These are phyloP conservation scores for Melanotaenia duboulayi DNA, from an alignment of 2,113 vertebrate species.

Conservation along the genomic window DNA sequence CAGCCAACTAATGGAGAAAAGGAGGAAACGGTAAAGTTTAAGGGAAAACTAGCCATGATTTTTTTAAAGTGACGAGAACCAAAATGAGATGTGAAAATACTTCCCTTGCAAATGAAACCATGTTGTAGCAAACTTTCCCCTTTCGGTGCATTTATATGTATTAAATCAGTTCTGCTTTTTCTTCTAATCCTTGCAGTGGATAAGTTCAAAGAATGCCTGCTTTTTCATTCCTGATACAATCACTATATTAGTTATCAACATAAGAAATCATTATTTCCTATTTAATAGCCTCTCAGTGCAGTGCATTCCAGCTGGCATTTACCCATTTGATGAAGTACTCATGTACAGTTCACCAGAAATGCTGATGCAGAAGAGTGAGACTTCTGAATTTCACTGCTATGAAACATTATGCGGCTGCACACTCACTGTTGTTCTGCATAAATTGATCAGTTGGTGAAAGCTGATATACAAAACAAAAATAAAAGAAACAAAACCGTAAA, in stretches of 20 bases:
- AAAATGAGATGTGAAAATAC: not conserved
- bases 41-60: not conserved
- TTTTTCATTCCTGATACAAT: too few relatives aligned
- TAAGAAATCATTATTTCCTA: not conserved
- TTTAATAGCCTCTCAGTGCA: not conserved
- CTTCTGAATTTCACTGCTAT: not conserved
- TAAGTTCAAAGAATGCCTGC: too few relatives aligned
- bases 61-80: not conserved
- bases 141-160: too few relatives aligned
- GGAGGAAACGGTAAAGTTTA: too few relatives aligned
- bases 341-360: not conserved
- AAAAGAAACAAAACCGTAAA: not conserved
- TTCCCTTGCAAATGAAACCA: not conserved
- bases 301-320: conserved; percentile 4
- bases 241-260: too few relatives aligned
- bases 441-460: conserved; percentile 11
- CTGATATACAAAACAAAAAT: not conserved
- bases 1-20: too few relatives aligned
- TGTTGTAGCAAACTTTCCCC: too few relatives aligned
- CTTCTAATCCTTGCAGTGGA: too few relatives aligned
- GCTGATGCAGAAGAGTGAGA: not conserved
- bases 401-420: conserved; percentile 18
- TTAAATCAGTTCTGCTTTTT: too few relatives aligned
- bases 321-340: not conserved
- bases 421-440: not conserved